Conservation (phyloP, 2,888 invertebrate species). For the Phalera bucephala region DNA sequence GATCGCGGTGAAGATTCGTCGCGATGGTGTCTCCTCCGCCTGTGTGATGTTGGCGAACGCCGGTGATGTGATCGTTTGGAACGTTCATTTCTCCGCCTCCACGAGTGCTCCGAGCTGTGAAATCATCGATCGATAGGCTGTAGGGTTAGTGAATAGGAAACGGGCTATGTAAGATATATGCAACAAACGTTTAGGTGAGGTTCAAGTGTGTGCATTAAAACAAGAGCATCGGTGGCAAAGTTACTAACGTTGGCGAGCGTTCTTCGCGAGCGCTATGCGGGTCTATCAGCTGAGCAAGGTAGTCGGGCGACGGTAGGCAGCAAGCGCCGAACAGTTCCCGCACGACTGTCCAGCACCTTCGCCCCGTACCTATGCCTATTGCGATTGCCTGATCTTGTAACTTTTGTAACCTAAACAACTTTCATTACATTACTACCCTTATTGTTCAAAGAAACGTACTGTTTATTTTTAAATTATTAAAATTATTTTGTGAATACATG, state of each 20-base stretch:
- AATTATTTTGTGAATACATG: constrained; percentile 9
- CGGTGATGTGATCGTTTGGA: constrained; percentile 93
- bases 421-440: background rate
- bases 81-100: constrained; percentile 91
- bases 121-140: constrained; percentile 82
- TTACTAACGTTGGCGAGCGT: constrained; percentile 71
- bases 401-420: constrained; percentile 12
- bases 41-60: constrained; percentile 90
- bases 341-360: constrained; percentile 56
- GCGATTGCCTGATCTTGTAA: constrained; percentile 31
- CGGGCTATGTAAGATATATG: constrained; percentile 32
- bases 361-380: constrained; percentile 53
- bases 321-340: constrained; percentile 65
- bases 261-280: constrained; percentile 56
- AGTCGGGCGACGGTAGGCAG: constrained; percentile 68
- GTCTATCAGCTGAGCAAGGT: constrained; percentile 59
- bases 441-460: background rate
- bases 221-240: constrained; percentile 26
- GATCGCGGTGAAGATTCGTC: constrained; percentile 76
- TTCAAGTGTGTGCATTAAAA: constrained; percentile 50
- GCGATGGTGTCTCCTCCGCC: constrained; percentile 86
- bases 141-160: constrained; percentile 77
- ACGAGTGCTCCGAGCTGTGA: constrained; percentile 89
- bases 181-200: constrained; percentile 63
- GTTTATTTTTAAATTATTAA: background rate